Evolutionary conservation across 2,113 vertebrate genomes (phyloP), one percentile per base, ranked within the genome.

Genomic region (Copsychus sechellarum): DNA sequence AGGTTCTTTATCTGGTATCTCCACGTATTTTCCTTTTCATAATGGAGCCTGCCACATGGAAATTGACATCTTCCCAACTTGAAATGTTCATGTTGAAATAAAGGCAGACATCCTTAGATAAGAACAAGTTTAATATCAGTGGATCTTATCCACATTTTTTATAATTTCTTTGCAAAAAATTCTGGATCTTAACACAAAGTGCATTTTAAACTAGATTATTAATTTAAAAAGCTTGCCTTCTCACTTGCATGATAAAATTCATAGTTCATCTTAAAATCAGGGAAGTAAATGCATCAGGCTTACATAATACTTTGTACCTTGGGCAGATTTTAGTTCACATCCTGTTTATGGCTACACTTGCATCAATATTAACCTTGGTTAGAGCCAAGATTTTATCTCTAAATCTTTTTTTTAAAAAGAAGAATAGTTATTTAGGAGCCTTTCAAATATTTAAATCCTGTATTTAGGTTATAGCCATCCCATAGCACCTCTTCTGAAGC

Each of bases 1-100:
- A 89, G 31, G 86, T 93, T 65, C 79, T 96, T 95, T 95, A 93
- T 73, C 66, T 83, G 45, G 64, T 96, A 81, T 95, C 81, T 89
- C 64, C 51, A 58, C 8, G 57, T 50, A 90, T 78, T 81, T 94
- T 96, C 71, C 38, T 96, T 86, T 61, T 72, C 90, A 92, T 93
- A 92, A 86, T 38, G 64, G 65, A 94, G 64, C 33, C 43, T 57
- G 34, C 1, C 8, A 83, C 76, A 45, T 0, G 3, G 79, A 95
- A 93, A 96, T 80, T 72, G 77, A 83, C 67, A 67, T 92, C 67
- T 94, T 83, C 72, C n/a, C 43, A 84, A 92, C 88, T 2, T 74
- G 80, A 94, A 96, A 84, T 86, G 65, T 36, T 78, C 45, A 12
- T 57, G 31, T 33, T 86, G 48, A 88, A 90, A 86, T 88, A 88